Conservation (phyloP, 2,797 vertebrate genomes). For the Salmo trutta region DNA sequence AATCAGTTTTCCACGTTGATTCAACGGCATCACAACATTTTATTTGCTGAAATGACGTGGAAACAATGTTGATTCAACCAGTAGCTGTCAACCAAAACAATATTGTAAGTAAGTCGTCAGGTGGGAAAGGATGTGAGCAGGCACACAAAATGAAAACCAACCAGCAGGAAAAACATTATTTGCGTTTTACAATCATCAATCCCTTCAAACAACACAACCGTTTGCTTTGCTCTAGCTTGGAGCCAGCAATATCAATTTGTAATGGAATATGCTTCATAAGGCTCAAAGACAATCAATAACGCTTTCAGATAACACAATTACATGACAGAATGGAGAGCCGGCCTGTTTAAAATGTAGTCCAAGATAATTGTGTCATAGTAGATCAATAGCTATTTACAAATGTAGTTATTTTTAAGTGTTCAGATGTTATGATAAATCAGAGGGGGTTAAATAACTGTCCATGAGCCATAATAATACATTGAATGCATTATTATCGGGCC, state of each 20-base stretch:
- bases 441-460: neutral
- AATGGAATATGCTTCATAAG: constrained; percentile 51
- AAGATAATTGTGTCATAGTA: no score
- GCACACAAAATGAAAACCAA: neutral
- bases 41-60: no score
- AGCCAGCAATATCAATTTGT: constrained; percentile 46
- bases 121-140: constrained; percentile 11
- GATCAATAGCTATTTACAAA: no score
- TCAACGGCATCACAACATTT: no score
- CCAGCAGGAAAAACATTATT: constrained; percentile 12
- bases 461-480: neutral
- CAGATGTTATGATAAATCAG: neutral
- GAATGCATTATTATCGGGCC: neutral
- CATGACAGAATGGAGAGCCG: neutral
- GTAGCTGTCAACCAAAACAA: neutral
- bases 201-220: constrained; percentile 32
- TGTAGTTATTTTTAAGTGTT: neutral
- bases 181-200: constrained; percentile 30
- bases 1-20: no score
- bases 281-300: constrained; percentile 11
- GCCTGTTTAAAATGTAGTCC: neutral
- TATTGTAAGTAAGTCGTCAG: neutral
- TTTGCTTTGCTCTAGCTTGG: constrained; percentile 32
- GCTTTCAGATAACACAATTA: neutral
- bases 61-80: neutral